A percentile compares a stretch with the other conserved stretches of the same genome.
Evolutionary conservation across 2,797 vertebrate genomes (phyloP).

Genomic region (Aldrovandia affinis): DNA sequence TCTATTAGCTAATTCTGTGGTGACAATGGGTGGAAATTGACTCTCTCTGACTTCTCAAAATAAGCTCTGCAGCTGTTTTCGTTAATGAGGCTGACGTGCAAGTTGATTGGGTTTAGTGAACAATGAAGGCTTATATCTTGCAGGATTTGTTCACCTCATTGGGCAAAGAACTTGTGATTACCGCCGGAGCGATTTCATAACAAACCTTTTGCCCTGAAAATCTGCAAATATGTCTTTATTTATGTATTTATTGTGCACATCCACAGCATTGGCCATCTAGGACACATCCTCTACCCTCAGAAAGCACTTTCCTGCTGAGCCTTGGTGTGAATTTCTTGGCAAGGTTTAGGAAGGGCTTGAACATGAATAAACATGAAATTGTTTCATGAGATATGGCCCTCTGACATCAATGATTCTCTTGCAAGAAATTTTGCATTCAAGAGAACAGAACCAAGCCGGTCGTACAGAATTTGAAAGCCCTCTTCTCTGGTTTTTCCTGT

Average conservation of each 20-base stretch:
- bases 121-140: conserved; percentile 8
- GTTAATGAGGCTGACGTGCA: conserved; percentile 2
- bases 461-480: neutral
- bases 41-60: conserved; percentile 1
- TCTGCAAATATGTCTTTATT: neutral
- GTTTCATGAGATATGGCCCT: neutral
- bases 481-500: neutral
- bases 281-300: neutral
- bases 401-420: neutral
- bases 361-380: neutral
- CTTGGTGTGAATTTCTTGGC: neutral
- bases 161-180: neutral
- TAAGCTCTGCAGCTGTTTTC: conserved; percentile 10
- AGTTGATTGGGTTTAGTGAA: conserved; percentile 7
- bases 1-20: neutral
- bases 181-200: neutral
- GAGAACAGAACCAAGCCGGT: neutral
- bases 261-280: neutral
- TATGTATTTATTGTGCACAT: neutral
- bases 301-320: neutral
- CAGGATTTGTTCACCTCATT: neutral
- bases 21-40: conserved; percentile 23
- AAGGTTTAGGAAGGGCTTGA: neutral
- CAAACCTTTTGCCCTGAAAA: neutral
- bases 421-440: neutral